Evolutionary conservation across 2,113 vertebrate genomes (phyloP), one percentile per base, ranked within the genome.

Genomic region (Fregetta grallaria): DNA sequence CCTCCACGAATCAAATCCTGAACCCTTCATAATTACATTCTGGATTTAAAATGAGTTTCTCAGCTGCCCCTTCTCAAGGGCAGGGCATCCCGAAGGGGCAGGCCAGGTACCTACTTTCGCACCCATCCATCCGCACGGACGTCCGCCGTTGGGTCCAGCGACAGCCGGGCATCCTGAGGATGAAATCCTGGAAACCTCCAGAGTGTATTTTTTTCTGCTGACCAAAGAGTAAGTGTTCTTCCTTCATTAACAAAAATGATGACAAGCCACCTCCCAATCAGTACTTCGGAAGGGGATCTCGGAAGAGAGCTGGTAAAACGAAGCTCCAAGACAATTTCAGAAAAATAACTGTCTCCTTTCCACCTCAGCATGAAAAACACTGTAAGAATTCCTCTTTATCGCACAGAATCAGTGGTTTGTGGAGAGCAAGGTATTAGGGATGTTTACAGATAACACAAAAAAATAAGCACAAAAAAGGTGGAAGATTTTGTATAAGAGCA

Each of bases 81-180:
- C 58, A 49, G 71, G n/a, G 7, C 21, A 27, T 1, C 20, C 83
- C 45, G 15, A 25, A 36, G 45, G 62, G 36, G 19, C 26, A 30
- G 38, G 65, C 11, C 65, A 30, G 32, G 8, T 17, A 21, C 1
- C 56, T 11, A 15, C 14, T 6, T 6, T 2, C 34, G 13, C 67
- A 10, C 3, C 14, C 23, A 19, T 0, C 52, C 84, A 11, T 6
- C 27, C 17, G 0, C 23, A n/a, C 1, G 0, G 56, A 29, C 1
- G 0, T 10, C 75, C 40, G 86, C 13, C 14, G 1, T 3, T 10
- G 9, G 27, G 27, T 0, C 40, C 47, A 26, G 68, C 27, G 2
- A n/a, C 77, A 49, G 50, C 27, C 11, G 0, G 42, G 42, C 79
- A 80, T 4, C 50, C 58, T 11, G 3, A 53, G 49, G 16, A 25